Base-by-base conservation (phyloP, 2,888 invertebrate species). In the Cheilosia variabilis region DNA sequence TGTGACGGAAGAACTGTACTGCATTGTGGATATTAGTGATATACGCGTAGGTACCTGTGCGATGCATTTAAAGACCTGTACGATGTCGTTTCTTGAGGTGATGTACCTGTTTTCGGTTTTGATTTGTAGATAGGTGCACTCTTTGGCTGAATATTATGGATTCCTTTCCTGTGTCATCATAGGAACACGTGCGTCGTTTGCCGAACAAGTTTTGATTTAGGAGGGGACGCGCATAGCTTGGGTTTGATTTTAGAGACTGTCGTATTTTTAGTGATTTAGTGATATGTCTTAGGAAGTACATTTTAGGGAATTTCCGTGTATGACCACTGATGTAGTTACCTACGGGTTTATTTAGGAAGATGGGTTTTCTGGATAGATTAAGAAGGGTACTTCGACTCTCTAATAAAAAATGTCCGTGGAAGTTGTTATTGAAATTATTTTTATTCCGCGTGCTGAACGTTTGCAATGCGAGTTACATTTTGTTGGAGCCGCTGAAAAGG, bases 51-150 rank as follows among this genome's bases (percentile, higher is more conserved):
- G 41, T 78, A 72, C 66, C 72, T 78, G 77, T 65, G 10, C 10
- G 43, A 45, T 76, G 9, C 24, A 53, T n/a, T 58, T n/a, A 4
- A 66, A 65, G 24, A 75, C 75, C 79, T 80, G 84, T 86, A 50
- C 45, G 50, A 71, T 84, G 80, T 57, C 47, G 71, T 31, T 60
- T 86, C 72, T 43, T 37, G 52, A 19, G 68, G 83, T 86, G 86
- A 76, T 77, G 86, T 80, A 86, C 86, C 86, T 86, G 81, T 76
- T 66, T 34, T 65, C 17, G 17, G 72, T 31, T 78, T 65, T 72
- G 50, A 68, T 69, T 17, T n/a, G 37, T 47, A 50, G 24, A 60
- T 66, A 57, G 52, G 37, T 41, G 2, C 9, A 27, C n/a, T 15
- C 13, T 47, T 17, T 47, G 5, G 17, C 24, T 71, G 5, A 6